Percentiles rank a stretch among this genome's conserved stretches.
These are phyloP conservation scores for Anguilla rostrata DNA, from an alignment of 2,113 vertebrate species.

Conservation along the genomic window DNA sequence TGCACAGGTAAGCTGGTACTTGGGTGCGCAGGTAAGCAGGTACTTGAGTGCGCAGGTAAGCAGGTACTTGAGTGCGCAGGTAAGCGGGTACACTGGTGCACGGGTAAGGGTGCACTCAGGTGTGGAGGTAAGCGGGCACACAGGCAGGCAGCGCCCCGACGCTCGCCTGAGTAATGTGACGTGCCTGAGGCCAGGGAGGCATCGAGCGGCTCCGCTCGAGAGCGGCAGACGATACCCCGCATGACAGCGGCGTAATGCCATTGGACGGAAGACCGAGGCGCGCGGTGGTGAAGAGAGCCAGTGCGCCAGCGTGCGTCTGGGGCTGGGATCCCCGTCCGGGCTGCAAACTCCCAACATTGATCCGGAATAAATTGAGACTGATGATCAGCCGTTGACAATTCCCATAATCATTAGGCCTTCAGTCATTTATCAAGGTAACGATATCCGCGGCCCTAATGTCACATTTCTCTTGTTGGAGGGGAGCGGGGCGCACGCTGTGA, in stretches of 20 bases:
- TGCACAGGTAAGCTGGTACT: too few species aligned
- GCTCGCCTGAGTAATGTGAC: constrained; percentile 44
- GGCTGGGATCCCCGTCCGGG: constrained; percentile 56
- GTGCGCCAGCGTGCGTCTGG: constrained; percentile 44
- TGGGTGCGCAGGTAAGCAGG: too few species aligned
- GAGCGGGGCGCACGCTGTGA: constrained; percentile 57
- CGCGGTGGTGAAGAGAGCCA: constrained; percentile 36
- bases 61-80: too few species aligned
- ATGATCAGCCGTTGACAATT: constrained; percentile 74
- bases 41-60: too few species aligned
- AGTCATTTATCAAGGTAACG: constrained; percentile 74
- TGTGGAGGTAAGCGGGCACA: too few species aligned
- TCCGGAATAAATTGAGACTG: constrained; percentile 77
- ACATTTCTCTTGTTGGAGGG: constrained; percentile 65
- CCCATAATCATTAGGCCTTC: constrained; percentile 73
- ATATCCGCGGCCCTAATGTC: constrained; percentile 68
- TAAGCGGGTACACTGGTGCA: too few species aligned
- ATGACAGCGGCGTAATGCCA: constrained; percentile 39
- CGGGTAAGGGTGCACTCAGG: too few species aligned
- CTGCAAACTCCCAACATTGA: constrained; percentile 63
- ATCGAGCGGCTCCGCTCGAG: constrained; percentile 46
- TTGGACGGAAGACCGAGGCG: constrained; percentile 45
- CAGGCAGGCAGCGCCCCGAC: not conserved
- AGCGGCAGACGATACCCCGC: constrained; percentile 40
- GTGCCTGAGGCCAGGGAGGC: constrained; percentile 45